Evolutionary conservation across 2,888 invertebrate genomes (phyloP).

Genomic region (Phortica magna): DNA sequence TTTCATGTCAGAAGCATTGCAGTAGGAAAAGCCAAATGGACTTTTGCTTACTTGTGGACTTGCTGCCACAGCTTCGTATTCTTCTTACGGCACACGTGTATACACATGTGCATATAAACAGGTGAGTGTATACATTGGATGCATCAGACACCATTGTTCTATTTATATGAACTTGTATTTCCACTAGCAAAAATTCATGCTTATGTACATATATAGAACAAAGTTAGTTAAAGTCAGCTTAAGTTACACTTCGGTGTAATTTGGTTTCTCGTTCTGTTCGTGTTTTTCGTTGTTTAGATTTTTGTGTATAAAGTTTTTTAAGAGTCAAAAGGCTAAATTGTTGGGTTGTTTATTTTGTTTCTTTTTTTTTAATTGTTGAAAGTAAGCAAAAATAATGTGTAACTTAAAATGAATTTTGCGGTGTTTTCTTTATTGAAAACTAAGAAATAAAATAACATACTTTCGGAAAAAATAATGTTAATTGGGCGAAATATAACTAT

Average conservation of each 20-base stretch:
- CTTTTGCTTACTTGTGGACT: slow-evolving; percentile 10
- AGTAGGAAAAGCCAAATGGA: slow-evolving; percentile 21
- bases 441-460: too few species aligned
- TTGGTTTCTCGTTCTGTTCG: neutral
- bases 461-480: too few species aligned
- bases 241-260: slow-evolving; percentile 1
- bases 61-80: neutral
- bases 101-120: neutral
- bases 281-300: neutral
- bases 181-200: neutral
- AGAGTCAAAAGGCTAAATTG: neutral
- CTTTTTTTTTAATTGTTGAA: too few species aligned
- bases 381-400: too few species aligned
- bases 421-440: too few species aligned
- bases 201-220: neutral
- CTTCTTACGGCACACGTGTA: neutral
- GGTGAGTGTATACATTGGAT: neutral
- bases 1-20: slow-evolving; percentile 19
- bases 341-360: neutral
- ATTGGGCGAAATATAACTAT: too few species aligned
- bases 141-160: neutral
- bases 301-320: neutral
- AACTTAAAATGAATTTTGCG: too few species aligned
- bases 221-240: slow-evolving; percentile 25
- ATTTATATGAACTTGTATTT: neutral